Evolutionary conservation across 2,888 invertebrate species (phyloP), one percentile per base, ranked within the genome.

Genomic region (Dromius quadrimaculatus): DNA sequence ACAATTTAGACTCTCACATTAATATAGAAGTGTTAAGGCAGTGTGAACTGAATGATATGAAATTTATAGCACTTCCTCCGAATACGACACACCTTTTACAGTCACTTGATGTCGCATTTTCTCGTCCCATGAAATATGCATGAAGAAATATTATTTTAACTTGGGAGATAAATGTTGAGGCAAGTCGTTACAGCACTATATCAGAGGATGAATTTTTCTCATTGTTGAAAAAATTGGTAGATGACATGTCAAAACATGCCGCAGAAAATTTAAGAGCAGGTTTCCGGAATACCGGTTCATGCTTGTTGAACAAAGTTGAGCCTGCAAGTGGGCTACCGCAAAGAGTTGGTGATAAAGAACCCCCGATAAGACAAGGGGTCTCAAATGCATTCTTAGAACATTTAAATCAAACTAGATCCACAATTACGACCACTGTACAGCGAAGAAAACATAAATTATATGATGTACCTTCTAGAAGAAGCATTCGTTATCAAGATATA

Each of bases 1-100:
- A 74, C 68, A 75, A 75, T 66, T 61, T 72, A 22, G 71, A 68
- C 59, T 74, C 72, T 8, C 74, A 73, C 57, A 8, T 72, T 32
- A 73, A 75, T 69, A 57, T 62, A 64, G 50, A 73, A 64, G 72
- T 73, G 19, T 57, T 72, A 43, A 23, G 71, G 45, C 73, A 41
- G 32, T 62, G 62, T 36, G 20, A 62, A 17, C 9, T 5, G n/a
- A 57, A 74, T 69, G 45, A 71, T 28, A 73, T 74, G 28, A 20
- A 8, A 11, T 72, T 70, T 36, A 62, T 71, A 11, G 59, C 71
- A 8, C 20, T 71, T 15, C 68, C 66, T 0, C 71, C 66, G 13
- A 61, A 59, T 47, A 61, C 50, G 6, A 47, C 61, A 15, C 68
- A 71, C 23, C 50, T 71, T 23, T 15, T 62, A 19, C 71, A 62